Base-by-base conservation (phyloP, 2,888 invertebrate species). In the Liopterus haemorrhoidalis region DNA sequence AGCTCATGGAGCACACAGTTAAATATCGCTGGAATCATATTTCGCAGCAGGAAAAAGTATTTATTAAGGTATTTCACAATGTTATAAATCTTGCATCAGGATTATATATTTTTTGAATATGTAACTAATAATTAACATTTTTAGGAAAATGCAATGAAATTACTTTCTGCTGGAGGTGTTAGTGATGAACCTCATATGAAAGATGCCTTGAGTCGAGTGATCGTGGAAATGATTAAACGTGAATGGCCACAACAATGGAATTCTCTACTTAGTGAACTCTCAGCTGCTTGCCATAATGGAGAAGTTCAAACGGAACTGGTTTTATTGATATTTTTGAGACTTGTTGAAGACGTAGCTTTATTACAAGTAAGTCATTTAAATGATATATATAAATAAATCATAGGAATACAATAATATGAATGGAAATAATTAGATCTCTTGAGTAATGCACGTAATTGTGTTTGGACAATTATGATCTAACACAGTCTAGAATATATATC, bases 241-340 rank as follows among this genome's bases (percentile, higher is more conserved):
- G 95, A 95, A 65, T 96, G 95, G 96, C 96, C 96, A 0, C 95
- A 95, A 63, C 89, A 94, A 53, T 96, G 95, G 95, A 87, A 91
- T 0, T 81, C 86, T 0, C 67, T 96, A 21, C 67, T 95, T 20
- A 72, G 78, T 0, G 93, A 94, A 64, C 72, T 95, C 2, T 85
- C 87, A 47, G 81, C 82, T 57, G 83, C 90, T 1, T 89, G 90
- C 63, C 74, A 79, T 8, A 75, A 80, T 54, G 93, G 94, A 8
- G 89, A 90, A 60, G 78, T 81, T 37, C 93, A 92, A 63, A 91
- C 91, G 8, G 92, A 94, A 67, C 75, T 95, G 41, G 93, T 95
- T 3, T 70, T 95, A 41, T 76, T 91, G 56, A 85, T 94, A 8
- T 88, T 95, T 61, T 70, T 94, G 45, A 77, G 95, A 40, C 75